phyloP scores from a whole-genome alignment of 2,888 invertebrate genomes.

The Lithophane leautieri region DNA sequence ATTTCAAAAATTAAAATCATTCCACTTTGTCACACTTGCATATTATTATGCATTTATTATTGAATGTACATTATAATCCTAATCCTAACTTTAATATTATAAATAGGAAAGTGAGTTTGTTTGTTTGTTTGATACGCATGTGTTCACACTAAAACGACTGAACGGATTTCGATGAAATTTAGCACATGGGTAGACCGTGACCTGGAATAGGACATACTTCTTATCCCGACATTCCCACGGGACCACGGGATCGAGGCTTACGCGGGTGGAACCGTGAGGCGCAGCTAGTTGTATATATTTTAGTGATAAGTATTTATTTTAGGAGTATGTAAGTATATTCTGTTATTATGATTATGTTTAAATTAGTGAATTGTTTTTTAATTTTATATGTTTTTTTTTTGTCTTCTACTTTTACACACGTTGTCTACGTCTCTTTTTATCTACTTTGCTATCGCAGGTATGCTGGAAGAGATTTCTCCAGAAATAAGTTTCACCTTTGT shows the following conservation, averaged over 20 bases:
- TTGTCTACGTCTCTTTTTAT: neutral
- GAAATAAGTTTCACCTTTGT: neutral
- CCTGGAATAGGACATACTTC: too few relatives aligned
- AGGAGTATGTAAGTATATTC: neutral
- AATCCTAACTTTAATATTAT: too few relatives aligned
- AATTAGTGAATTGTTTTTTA: neutral
- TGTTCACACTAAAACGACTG: too few relatives aligned
- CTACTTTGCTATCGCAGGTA: neutral
- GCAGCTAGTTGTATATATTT: neutral
- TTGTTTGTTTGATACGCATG: too few relatives aligned
- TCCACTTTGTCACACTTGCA: neutral
- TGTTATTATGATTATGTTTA: neutral
- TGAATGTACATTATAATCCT: neutral
- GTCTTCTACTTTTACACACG: neutral
- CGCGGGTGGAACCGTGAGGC: too few relatives aligned
- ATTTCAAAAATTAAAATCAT: neutral
- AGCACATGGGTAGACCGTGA: too few relatives aligned
- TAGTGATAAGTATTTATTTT: neutral
- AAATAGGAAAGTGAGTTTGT: too few relatives aligned
- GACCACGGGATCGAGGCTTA: too few relatives aligned
- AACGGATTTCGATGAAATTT: too few relatives aligned
- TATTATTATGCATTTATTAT: neutral
- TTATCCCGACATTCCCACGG: too few relatives aligned
- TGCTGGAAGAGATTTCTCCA: neutral
- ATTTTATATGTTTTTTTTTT: neutral